These are phyloP conservation scores for Operophtera brumata DNA, from an alignment of 2,888 invertebrate species.

Conservation along the genomic window DNA sequence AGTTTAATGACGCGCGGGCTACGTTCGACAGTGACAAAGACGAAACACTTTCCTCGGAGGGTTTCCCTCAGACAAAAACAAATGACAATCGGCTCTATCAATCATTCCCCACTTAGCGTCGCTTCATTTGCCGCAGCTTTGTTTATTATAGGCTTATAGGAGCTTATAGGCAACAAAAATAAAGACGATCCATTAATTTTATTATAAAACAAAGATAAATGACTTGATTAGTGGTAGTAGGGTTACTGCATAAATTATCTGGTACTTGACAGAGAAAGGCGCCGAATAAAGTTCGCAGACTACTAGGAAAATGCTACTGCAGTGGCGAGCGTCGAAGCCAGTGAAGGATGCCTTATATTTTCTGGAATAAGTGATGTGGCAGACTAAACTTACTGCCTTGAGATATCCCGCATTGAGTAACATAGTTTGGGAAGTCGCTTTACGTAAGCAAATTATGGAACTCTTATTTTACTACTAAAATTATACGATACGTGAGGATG, in stretches of 20 bases:
- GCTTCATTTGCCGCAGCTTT: not conserved
- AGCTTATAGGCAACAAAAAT: not conserved
- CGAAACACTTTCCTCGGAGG: not conserved
- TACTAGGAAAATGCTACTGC: not conserved
- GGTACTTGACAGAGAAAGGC: constrained; percentile 10
- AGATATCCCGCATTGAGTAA: constrained; percentile 1
- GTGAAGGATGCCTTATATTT: constrained; percentile 9
- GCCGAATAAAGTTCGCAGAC: constrained; percentile 4
- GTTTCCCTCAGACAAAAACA: constrained; percentile 7
- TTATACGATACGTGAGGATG: not conserved
- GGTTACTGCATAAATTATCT: constrained; percentile 14
- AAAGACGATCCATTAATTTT: not conserved
- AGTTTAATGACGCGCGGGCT: not conserved
- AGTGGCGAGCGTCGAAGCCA: constrained; percentile 5
- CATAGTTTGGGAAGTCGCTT: not conserved
- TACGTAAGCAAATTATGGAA: constrained; percentile 6
- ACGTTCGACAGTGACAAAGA: constrained; percentile 9
- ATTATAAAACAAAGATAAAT: not conserved
- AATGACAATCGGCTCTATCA: constrained; percentile 12
- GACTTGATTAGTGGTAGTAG: too few species aligned
- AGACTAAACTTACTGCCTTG: constrained; percentile 10
- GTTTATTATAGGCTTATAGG: too few species aligned
- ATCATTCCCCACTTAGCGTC: constrained; percentile 12
- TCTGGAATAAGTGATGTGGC: constrained; percentile 1
- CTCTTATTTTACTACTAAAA: not conserved